Conservation (phyloP, 2,888 invertebrate genomes). For the Epiblema foenella region DNA sequence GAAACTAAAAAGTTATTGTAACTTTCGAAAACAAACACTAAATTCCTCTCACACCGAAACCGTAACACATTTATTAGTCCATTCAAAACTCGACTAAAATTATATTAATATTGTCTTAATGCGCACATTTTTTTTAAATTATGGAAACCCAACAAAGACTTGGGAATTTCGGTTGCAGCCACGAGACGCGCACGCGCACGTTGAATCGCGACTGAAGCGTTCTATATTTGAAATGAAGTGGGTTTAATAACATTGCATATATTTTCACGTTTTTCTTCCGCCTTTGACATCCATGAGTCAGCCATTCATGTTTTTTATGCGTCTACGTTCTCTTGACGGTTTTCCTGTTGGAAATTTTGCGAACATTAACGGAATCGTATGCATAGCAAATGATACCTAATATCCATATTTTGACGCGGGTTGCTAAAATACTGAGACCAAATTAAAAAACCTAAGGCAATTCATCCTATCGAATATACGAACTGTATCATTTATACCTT, state of each 20-base stretch:
- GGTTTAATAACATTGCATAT: constrained; percentile 79
- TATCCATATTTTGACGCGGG: constrained; percentile 19
- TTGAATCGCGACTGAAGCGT: constrained; percentile 73
- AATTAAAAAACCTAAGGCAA: neutral
- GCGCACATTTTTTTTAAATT: constrained; percentile 30
- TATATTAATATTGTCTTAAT: constrained; percentile 2
- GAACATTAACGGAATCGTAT: constrained; percentile 11
- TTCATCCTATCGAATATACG: neutral
- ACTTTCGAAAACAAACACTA: neutral
- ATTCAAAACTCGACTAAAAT: neutral
- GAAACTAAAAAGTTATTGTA: neutral
- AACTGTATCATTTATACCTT: no score
- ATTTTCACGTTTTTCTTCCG: constrained; percentile 75
- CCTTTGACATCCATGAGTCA: constrained; percentile 71
- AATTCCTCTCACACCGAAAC: constrained; percentile 12
- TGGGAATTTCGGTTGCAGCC: constrained; percentile 26
- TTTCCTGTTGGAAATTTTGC: constrained; percentile 22
- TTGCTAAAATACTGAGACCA: neutral
- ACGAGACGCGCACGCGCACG: constrained; percentile 67
- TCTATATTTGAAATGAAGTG: constrained; percentile 82
- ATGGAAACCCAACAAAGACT: constrained; percentile 19
- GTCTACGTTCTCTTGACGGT: constrained; percentile 40
- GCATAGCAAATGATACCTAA: constrained; percentile 4
- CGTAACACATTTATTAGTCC: neutral
- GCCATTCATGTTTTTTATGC: constrained; percentile 60